A percentile compares a stretch with the other conserved stretches of the same genome.
Conservation (phyloP, 2,888 invertebrate genomes). For the Tetramorium bicarinatum region DNA sequence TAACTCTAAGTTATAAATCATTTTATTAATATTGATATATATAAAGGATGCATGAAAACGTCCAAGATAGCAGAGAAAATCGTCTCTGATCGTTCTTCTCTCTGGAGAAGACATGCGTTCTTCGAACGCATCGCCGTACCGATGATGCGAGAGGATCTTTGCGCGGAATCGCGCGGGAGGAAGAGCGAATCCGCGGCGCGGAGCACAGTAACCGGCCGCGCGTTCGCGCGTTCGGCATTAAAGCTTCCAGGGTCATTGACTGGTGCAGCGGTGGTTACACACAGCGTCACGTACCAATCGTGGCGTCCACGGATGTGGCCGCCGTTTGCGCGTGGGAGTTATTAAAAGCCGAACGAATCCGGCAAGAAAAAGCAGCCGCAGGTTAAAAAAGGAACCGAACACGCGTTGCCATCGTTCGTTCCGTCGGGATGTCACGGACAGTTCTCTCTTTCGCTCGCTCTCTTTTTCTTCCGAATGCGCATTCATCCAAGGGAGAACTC, state of each 20-base stretch:
- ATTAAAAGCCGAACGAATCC: conserved; percentile 79
- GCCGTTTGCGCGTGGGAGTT: conserved; percentile 78
- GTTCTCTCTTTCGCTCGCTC: conserved; percentile 19
- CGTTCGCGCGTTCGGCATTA: conserved; percentile 74
- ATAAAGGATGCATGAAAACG: not conserved
- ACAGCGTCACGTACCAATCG: conserved; percentile 62
- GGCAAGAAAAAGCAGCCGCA: conserved; percentile 70
- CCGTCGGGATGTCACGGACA: conserved; percentile 66
- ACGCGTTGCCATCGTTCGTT: conserved; percentile 65
- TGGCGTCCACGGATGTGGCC: conserved; percentile 54
- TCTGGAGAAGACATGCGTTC: not conserved
- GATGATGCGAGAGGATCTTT: conserved; percentile 2
- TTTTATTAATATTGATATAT: not conserved
- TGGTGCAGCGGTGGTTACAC: conserved; percentile 77
- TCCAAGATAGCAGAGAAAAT: not conserved
- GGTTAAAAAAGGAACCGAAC: conserved; percentile 71
- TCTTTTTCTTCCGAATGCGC: conserved; percentile 39
- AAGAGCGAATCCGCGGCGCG: conserved; percentile 58
- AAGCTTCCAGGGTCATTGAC: conserved; percentile 82
- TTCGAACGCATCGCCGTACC: not conserved
- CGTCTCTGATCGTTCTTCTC: not conserved
- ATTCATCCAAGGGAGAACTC: conserved; percentile 49
- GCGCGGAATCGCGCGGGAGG: conserved; percentile 6
- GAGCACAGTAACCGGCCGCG: conserved; percentile 70
- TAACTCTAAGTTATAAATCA: not conserved